Base-by-base conservation (phyloP, 2,888 invertebrate species). In the Andrena bucephala region DNA sequence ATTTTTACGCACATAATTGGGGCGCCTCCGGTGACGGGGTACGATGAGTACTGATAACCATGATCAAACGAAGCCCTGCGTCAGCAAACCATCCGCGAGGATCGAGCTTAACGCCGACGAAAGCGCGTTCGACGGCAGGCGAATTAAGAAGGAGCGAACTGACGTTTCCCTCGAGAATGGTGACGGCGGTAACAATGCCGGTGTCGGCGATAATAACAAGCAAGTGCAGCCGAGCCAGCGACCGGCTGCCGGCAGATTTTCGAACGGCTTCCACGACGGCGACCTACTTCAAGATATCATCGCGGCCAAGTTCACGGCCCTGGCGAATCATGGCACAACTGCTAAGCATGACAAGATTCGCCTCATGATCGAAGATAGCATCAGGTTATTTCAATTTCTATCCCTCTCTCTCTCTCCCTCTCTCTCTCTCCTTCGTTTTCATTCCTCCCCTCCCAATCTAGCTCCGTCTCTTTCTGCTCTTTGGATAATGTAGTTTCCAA, bases 341-440 rank as follows among this genome's bases (percentile, higher is more conserved):
- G 89, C 86, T 52, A 94, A 93, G 74, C 91, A 93, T 77, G 94
- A 94, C 69, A 93, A 94, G 81, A 95, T 96, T 94, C 95, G 96
- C 89, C 95, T 95, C 92, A 95, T 96, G 92, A 95, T 96, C 87
- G 96, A 96, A 92, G 96, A 96, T 92, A 95, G 95, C 91, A 95
- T 96, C 91, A 96, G 96, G 96, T 96, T 95, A 81, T 90, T 74
- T 81, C 50, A 66, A 24, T 54, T 42, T 20, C 50, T 70, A 33
- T 60, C 24, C 42, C 13, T 29, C 29, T 59, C 36, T 62, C 66
- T 48, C 6, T 54, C 50, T 63, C 52, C 63, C 27, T 20, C 20
- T 20, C 20, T 20, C 20, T 20, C 20, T 54, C 16, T 33, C 16
- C 42, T 27, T 10, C 24, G n/a, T 57, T 7, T 36, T 65, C 36